Evolutionary conservation across 2,797 vertebrate genomes (phyloP), one percentile per base, ranked within the genome.

Genomic region (Anas bahamensis): DNA sequence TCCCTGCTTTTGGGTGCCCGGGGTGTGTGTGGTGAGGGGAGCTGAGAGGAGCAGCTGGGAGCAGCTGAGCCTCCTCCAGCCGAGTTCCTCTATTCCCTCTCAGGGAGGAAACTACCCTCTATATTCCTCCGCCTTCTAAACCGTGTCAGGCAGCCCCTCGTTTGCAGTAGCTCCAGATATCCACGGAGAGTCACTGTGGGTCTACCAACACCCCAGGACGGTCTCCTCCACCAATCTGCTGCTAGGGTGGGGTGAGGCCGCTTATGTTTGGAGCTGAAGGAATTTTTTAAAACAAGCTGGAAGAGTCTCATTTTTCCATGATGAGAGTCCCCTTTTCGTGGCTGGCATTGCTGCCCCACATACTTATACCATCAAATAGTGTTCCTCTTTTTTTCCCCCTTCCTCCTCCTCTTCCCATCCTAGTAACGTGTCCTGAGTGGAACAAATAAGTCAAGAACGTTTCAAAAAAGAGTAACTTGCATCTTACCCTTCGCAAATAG

Each of bases 131-230:
- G 95, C 93, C 96, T 90, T 35, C 89, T 6, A 26, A 74, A 41
- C 24, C 18, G 31, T 37, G 52, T 4, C 52, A 12, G 53, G 13
- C 64, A 35, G 26, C 17, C 3, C 6, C 14, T 24, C 11, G 0
- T 35, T 11, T 80, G 92, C 26, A 91, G 53, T 83, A 74, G 39
- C 85, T 15, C 0, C 37, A 4, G 5, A 4, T 9, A 26, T 53
- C 96, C 97, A 92, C 96, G 21, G 57, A 70, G 97, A 83, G 97
- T 86, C 91, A 89, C 95, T 97, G 95, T 96, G 91, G 90, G n/a
- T 94, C 97, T 11, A 92, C 75, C 13, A n/a, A 88, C 75, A 7
- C 53, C 17, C 3, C 70, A 35, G 60, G 59, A 4, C 8, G 15
- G 53, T 8, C 56, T 14, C 50, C 65, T 61, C 44, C 7, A 60